phyloP scores from a whole-genome alignment of 2,113 vertebrate genomes.

The Tachuris rubrigastra region DNA sequence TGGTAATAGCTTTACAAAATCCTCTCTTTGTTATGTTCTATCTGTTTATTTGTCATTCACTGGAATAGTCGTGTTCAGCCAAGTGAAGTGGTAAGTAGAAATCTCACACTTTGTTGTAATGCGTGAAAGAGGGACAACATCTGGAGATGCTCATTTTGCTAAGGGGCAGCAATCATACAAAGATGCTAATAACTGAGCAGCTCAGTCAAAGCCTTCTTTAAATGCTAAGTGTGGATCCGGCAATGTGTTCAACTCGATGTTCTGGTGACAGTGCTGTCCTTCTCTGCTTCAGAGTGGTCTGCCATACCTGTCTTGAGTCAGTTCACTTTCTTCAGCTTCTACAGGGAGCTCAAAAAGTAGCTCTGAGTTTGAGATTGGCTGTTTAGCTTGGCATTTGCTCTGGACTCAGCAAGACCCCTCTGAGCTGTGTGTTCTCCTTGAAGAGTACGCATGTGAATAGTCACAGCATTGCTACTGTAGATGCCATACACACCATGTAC shows the following conservation, averaged over 20 bases:
- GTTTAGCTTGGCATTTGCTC: not conserved
- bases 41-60: not conserved
- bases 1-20: not conserved
- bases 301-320: not conserved
- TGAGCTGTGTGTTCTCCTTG: not conserved
- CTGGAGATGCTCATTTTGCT: not conserved
- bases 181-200: not conserved
- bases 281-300: not conserved
- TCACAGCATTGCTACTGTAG: accelerated
- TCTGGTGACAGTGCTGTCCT: not conserved
- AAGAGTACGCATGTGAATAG: accelerated
- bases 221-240: not conserved
- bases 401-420: not conserved
- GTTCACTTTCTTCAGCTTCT: not conserved
- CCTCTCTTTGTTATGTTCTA: not conserved
- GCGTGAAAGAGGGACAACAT: not conserved
- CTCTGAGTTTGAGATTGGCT: not conserved
- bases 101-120: not conserved
- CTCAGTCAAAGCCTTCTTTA: not conserved
- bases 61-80: not conserved
- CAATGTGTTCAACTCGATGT: accelerated
- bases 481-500: not conserved
- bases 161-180: not conserved
- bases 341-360: not conserved
- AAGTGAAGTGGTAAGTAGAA: not conserved